A percentile compares a stretch with the other conserved stretches of the same genome.
Conservation (phyloP, 2,113 vertebrate species). For the Notiomystis cincta region DNA sequence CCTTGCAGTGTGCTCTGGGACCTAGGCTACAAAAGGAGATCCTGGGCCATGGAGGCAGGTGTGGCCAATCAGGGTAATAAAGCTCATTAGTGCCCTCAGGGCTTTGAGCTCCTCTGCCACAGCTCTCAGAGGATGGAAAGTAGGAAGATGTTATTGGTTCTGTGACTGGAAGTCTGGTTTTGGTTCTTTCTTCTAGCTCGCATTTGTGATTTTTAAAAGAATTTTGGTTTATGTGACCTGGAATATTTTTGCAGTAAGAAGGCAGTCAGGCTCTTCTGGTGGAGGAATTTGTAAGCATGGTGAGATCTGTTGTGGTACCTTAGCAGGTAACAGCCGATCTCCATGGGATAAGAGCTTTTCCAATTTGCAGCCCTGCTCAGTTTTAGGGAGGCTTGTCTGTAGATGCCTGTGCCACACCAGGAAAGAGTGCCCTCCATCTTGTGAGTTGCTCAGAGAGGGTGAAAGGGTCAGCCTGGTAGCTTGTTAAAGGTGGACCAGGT, state of each 20-base stretch:
- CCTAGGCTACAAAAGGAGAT: background rate
- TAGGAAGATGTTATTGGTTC: background rate
- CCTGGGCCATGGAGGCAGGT: background rate
- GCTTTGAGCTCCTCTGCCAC: background rate
- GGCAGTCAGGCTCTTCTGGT: background rate
- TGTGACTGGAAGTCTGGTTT: fast-evolving
- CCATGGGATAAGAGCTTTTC: background rate
- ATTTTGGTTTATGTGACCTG: background rate
- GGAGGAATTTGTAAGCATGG: background rate
- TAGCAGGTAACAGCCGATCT: background rate
- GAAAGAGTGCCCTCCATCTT: fast-evolving
- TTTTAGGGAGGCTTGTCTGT: background rate
- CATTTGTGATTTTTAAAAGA: background rate
- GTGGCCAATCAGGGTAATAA: background rate
- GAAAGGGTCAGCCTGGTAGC: background rate
- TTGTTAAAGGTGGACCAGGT: background rate
- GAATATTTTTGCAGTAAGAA: background rate
- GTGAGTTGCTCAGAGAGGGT: background rate
- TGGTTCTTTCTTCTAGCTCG: background rate
- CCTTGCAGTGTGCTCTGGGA: background rate
- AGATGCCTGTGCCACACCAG: background rate
- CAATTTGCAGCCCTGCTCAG: background rate
- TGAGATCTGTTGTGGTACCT: background rate
- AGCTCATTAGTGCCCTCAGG: background rate
- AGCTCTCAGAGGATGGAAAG: background rate